Conservation (phyloP, 2,113 vertebrate genomes). For the Nestor notabilis region DNA sequence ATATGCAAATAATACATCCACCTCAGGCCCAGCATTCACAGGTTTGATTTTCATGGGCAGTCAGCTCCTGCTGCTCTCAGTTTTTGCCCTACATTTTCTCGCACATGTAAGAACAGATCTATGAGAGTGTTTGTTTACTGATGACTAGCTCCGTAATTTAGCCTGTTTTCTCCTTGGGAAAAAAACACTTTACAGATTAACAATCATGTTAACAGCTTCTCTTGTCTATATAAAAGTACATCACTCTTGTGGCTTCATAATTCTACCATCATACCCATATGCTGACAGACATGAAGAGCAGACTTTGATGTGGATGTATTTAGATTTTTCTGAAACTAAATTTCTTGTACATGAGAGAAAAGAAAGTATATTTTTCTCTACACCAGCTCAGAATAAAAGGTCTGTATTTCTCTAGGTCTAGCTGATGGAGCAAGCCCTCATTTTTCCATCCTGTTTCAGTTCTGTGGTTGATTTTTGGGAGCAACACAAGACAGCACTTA, state of each 20-base stretch:
- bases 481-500: rapidly evolving
- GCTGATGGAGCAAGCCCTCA: neutral
- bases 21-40: neutral
- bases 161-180: neutral
- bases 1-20: rapidly evolving
- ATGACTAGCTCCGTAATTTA: neutral
- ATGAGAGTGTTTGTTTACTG: neutral
- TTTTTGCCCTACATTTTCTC: neutral
- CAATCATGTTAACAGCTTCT: constrained; percentile 13
- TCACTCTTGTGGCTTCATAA: neutral
- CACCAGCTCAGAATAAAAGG: neutral
- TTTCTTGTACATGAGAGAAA: neutral
- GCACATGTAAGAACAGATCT: neutral
- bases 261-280: rapidly evolving
- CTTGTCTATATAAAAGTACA: neutral
- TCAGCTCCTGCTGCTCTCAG: neutral
- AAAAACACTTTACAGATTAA: constrained; percentile 23
- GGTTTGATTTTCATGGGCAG: neutral
- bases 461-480: neutral
- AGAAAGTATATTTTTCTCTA: neutral
- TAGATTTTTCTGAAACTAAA: neutral
- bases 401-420: neutral
- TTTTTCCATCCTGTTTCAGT: neutral
- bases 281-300: neutral
- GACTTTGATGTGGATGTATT: rapidly evolving